These are phyloP conservation scores for Lumbricus terrestris DNA, from an alignment of 2,888 invertebrate species.

Conservation along the genomic window DNA sequence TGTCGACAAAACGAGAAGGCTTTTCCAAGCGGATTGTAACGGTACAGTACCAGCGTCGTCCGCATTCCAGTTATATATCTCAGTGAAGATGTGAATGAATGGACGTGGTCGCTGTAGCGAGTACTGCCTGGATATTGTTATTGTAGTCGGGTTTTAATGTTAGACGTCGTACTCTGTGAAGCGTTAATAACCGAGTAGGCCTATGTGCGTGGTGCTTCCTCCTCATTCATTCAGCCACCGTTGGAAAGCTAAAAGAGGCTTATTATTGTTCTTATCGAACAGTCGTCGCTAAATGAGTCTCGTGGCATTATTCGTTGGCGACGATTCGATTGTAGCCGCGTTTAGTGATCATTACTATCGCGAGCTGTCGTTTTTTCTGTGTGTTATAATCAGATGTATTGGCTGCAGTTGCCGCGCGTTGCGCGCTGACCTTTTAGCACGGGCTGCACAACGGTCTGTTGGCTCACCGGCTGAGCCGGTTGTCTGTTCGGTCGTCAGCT, in stretches of 20 bases:
- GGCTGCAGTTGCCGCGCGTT: neutral
- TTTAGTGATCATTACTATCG: neutral
- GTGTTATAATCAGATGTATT: neutral
- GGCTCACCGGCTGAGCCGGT: neutral
- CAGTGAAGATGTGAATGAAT: neutral
- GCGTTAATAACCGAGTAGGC: too few species aligned
- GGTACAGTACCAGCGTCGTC: neutral
- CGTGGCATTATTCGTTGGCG: neutral
- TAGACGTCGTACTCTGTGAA: neutral
- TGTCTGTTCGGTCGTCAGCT: neutral
- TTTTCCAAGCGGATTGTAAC: neutral
- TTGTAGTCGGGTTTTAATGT: neutral
- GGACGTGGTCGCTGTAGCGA: neutral
- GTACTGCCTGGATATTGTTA: neutral
- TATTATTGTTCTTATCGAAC: neutral
- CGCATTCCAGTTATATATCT: too few species aligned
- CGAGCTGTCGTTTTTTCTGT: neutral
- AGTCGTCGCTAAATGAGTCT: neutral
- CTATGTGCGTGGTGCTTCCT: too few species aligned
- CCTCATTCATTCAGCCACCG: neutral
- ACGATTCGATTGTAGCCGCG: neutral
- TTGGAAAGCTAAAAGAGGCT: neutral
- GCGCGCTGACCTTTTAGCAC: neutral
- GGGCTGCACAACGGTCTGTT: neutral
- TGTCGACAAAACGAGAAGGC: neutral